These are phyloP conservation scores for Drepana falcataria DNA, from an alignment of 2,888 invertebrate species.

Conservation along the genomic window DNA sequence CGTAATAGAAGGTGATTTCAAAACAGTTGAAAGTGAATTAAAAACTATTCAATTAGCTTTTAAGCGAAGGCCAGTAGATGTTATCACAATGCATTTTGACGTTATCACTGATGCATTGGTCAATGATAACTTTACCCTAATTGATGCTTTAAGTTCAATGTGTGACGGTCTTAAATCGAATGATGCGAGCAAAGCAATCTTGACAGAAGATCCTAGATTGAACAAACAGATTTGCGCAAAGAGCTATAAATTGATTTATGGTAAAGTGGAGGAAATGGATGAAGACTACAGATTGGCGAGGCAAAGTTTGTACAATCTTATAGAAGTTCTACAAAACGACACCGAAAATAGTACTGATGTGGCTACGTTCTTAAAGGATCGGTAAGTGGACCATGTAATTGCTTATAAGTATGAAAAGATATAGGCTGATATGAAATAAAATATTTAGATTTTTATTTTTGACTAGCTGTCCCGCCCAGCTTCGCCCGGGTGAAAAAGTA, in stretches of 20 bases:
- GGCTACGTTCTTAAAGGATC: constrained; percentile 40
- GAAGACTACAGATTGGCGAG: constrained; percentile 37
- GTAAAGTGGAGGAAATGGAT: constrained; percentile 27
- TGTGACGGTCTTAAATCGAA: constrained; percentile 46
- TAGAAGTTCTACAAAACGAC: constrained; percentile 30
- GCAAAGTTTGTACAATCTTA: constrained; percentile 38
- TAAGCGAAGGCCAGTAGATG: constrained; percentile 50
- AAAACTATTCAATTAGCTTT: constrained; percentile 43
- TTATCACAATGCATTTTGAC: constrained; percentile 56
- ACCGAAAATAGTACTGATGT: constrained; percentile 32
- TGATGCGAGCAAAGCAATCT: constrained; percentile 36
- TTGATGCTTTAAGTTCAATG: constrained; percentile 35
- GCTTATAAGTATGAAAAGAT: no score
- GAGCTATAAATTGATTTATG: constrained; percentile 45
- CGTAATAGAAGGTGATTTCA: constrained; percentile 28
- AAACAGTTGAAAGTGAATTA: constrained; percentile 36
- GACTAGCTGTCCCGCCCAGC: no score
- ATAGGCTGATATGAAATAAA: no score
- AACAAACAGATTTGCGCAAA: constrained; percentile 53
- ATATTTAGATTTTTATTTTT: no score
- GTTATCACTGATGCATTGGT: constrained; percentile 50
- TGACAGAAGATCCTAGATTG: constrained; percentile 43
- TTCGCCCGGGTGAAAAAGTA: no score
- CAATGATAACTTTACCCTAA: constrained; percentile 37
- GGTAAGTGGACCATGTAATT: constrained; percentile 29